Percentiles rank a stretch among this genome's conserved stretches.
Conservation (phyloP, 2,888 invertebrate species). For the Tipula vernalis region DNA sequence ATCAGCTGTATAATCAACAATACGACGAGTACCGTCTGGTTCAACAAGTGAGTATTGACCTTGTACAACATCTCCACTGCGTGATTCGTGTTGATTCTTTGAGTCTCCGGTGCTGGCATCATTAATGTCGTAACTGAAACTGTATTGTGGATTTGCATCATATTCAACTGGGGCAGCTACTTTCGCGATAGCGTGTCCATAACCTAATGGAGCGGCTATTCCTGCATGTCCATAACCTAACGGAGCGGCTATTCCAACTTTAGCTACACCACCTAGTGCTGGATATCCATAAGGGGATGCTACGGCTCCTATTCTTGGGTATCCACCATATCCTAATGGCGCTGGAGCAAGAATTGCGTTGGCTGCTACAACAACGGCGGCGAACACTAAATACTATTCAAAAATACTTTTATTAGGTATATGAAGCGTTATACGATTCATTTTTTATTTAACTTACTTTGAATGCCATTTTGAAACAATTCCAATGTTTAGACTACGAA, state of each 20-base stretch:
- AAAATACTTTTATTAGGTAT: background rate
- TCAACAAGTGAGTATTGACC: slow-evolving; percentile 42
- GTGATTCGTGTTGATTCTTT: slow-evolving; percentile 42
- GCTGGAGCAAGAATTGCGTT: slow-evolving; percentile 20
- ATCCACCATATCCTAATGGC: slow-evolving; percentile 22
- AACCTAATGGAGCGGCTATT: slow-evolving; percentile 11
- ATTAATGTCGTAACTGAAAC: slow-evolving; percentile 37
- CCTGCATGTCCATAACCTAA: slow-evolving; percentile 14
- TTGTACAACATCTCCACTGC: slow-evolving; percentile 42
- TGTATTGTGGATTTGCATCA: slow-evolving; percentile 36
- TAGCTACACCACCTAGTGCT: slow-evolving; percentile 14
- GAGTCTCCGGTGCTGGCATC: slow-evolving; percentile 41
- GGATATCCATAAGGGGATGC: slow-evolving; percentile 17
- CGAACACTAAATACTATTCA: background rate
- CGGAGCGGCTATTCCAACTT: slow-evolving; percentile 13
- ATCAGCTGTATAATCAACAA: slow-evolving; percentile 45
- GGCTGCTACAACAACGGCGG: background rate
- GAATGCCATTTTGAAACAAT: background rate
- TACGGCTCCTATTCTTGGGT: slow-evolving; percentile 11
- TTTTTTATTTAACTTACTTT: background rate
- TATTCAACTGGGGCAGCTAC: slow-evolving; percentile 22
- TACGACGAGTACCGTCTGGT: slow-evolving; percentile 42
- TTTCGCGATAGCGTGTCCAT: background rate
- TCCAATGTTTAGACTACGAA: background rate
- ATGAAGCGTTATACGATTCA: background rate